Conservation (phyloP, 2,888 invertebrate genomes). For the Liodrosophila aerea region DNA sequence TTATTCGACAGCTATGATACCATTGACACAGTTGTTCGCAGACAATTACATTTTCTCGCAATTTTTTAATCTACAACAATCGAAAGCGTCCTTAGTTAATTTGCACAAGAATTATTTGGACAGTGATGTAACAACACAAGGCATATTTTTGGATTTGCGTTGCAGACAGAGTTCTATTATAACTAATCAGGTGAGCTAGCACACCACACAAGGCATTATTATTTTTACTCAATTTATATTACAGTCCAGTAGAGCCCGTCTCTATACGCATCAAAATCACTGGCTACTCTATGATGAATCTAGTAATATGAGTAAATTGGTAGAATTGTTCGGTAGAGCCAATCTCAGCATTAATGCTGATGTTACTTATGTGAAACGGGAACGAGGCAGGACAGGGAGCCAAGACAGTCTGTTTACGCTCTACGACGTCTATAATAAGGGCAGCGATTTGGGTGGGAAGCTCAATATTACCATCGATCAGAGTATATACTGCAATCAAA, state of each 20-base stretch:
- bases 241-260: conserved; percentile 65
- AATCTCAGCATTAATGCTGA: conserved; percentile 78
- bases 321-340: conserved; percentile 48
- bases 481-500: conserved; percentile 58
- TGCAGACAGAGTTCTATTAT: conserved; percentile 59
- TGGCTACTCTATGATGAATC: conserved; percentile 75
- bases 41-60: conserved; percentile 51
- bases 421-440: conserved; percentile 74
- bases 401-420: background rate
- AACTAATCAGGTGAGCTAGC: conserved; percentile 61
- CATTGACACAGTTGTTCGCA: conserved; percentile 39
- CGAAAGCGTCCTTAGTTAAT: conserved; percentile 15
- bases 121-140: conserved; percentile 57
- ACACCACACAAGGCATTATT: background rate
- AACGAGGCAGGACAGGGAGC: background rate
- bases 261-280: conserved; percentile 63
- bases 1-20: conserved; percentile 60
- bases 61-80: conserved; percentile 51
- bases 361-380: conserved; percentile 58
- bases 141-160: conserved; percentile 72
- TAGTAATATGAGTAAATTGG: conserved; percentile 47
- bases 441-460: conserved; percentile 76
- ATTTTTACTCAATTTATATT: background rate
- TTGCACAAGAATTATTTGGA: conserved; percentile 56
- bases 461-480: conserved; percentile 79